Conservation (phyloP, 2,888 invertebrate genomes). For the Euzophera pinguis region DNA sequence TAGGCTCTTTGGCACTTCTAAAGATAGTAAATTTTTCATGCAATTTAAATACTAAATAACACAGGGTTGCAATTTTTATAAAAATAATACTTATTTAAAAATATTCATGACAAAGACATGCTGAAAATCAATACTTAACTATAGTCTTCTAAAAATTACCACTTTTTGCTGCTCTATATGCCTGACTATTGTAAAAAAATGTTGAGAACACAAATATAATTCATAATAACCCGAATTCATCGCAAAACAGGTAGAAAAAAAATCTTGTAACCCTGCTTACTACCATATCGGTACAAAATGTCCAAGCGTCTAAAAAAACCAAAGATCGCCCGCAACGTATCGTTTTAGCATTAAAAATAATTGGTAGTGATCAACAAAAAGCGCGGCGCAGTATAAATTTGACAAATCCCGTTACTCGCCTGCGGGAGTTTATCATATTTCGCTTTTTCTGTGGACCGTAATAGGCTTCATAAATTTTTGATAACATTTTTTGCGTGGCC, state of each 20-base stretch:
- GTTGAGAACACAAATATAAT: neutral
- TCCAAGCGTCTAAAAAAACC: slow-evolving; percentile 2
- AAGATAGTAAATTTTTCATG: no score
- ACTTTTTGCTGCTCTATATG: no score
- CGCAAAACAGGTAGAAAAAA: neutral
- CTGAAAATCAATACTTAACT: no score
- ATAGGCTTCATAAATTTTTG: slow-evolving; percentile 73
- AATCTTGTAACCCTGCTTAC: neutral
- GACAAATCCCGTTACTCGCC: slow-evolving; percentile 59
- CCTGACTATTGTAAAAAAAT: neutral
- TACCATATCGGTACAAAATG: slow-evolving; percentile 1
- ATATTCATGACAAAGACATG: no score
- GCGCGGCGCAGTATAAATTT: slow-evolving; percentile 34
- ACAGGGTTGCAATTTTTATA: no score
- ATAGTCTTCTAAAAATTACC: no score
- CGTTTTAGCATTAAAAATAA: slow-evolving; percentile 48
- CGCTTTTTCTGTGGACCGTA: slow-evolving; percentile 60
- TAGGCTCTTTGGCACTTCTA: no score
- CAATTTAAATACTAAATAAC: no score
- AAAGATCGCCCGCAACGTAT: slow-evolving; percentile 12
- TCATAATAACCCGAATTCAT: neutral
- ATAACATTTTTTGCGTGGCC: slow-evolving; percentile 56
- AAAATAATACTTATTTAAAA: no score
- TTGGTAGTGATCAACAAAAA: slow-evolving; percentile 47
- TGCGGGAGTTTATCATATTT: slow-evolving; percentile 55